A percentile compares a stretch with the other conserved stretches of the same genome.
Evolutionary conservation across 2,797 vertebrate species (phyloP).

Genomic region (Danio albolineatus): DNA sequence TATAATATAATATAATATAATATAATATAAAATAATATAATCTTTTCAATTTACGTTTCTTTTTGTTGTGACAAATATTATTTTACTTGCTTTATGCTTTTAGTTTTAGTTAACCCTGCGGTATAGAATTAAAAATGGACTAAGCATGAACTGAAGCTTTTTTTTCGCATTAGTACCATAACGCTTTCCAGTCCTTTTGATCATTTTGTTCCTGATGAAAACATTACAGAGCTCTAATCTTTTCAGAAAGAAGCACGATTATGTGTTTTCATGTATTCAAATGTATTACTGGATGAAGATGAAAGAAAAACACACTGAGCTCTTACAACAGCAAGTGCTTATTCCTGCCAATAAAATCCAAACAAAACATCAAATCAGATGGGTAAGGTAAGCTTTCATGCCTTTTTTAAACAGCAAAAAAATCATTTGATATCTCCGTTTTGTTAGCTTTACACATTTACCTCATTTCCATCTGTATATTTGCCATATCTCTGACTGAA

Average conservation of each 20-base stretch:
- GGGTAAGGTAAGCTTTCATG: constrained; percentile 22
- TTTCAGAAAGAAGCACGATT: constrained; percentile 11
- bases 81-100: too few species aligned
- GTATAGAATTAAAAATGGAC: constrained; percentile 12
- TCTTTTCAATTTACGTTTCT: too few species aligned
- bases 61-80: too few species aligned
- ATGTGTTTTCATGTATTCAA: constrained; percentile 30
- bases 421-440: constrained; percentile 1
- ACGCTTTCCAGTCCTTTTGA: constrained; percentile 24
- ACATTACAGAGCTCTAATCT: constrained; percentile 39
- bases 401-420: background rate
- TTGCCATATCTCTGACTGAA: constrained; percentile 45
- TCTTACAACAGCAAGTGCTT: constrained; percentile 37
- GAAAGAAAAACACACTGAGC: constrained; percentile 32
- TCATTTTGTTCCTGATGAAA: constrained; percentile 35
- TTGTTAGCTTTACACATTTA: constrained; percentile 1
- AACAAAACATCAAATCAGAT: constrained; percentile 27
- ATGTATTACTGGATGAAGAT: constrained; percentile 50
- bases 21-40: too few species aligned
- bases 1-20: too few species aligned
- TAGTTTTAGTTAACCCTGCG: too few species aligned
- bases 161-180: background rate
- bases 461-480: constrained; percentile 41
- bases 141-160: constrained; percentile 12
- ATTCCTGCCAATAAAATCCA: constrained; percentile 24